phyloP scores from a whole-genome alignment of 2,888 invertebrate genomes.

The Entomobrya multifasciata region DNA sequence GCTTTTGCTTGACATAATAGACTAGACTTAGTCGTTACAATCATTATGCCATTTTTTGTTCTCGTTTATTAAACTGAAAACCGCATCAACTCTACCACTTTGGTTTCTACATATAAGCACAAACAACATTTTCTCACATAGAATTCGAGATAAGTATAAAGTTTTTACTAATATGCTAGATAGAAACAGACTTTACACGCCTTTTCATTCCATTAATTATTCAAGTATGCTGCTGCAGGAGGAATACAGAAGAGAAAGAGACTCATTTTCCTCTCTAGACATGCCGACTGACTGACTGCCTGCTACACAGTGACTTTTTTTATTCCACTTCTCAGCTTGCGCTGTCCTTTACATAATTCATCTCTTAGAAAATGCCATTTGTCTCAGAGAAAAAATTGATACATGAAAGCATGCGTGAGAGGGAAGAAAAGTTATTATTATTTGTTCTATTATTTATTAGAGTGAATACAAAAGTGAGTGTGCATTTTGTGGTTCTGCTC shows the following conservation, averaged over 20 bases:
- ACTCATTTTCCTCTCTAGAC: constrained; percentile 10
- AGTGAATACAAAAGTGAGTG: constrained; percentile 21
- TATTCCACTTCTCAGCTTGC: not conserved
- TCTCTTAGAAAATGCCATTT: constrained; percentile 16
- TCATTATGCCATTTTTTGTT: constrained; percentile 9
- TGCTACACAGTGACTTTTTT: not conserved
- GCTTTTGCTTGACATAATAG: not conserved
- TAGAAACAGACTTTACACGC: too few species aligned
- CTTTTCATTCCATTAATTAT: constrained; percentile 31
- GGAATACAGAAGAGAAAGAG: not conserved
- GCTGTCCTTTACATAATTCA: constrained; percentile 3
- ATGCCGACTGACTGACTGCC: too few species aligned
- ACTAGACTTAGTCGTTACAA: not conserved
- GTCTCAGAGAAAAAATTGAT: not conserved
- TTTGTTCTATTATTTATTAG: constrained; percentile 45
- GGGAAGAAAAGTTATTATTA: constrained; percentile 18
- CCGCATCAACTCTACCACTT: not conserved
- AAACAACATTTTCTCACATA: too few species aligned
- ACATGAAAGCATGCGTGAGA: constrained; percentile 28
- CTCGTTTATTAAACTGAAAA: too few species aligned
- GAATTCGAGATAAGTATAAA: too few species aligned
- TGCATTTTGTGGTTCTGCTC: not conserved
- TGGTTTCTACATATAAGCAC: too few species aligned
- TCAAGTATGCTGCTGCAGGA: not conserved
- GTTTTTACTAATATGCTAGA: too few species aligned